These are phyloP conservation scores for Lepisosteus oculatus DNA, from an alignment of 2,113 vertebrate species.

Conservation along the genomic window DNA sequence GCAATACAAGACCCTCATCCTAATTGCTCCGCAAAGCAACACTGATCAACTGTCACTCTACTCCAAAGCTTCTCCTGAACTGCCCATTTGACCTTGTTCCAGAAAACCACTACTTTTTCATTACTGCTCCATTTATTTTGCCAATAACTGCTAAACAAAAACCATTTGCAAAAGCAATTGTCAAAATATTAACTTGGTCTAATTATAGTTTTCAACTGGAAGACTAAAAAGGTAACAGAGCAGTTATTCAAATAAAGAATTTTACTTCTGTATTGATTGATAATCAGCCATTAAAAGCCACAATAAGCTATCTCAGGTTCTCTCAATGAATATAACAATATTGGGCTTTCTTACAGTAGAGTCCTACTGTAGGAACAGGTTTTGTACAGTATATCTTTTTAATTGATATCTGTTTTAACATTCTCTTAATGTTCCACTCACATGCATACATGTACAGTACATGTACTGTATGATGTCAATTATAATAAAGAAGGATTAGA, in stretches of 20 bases:
- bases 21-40: constrained; percentile 49
- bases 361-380: constrained; percentile 14
- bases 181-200: constrained; percentile 47
- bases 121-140: constrained; percentile 41
- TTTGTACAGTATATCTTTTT: not conserved
- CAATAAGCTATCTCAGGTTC: constrained; percentile 16
- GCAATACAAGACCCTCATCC: constrained; percentile 40
- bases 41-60: constrained; percentile 47
- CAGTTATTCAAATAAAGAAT: constrained; percentile 37
- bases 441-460: too few relatives aligned
- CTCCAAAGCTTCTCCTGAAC: constrained; percentile 34
- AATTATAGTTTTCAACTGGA: constrained; percentile 37
- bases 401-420: too few relatives aligned
- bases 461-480: too few relatives aligned
- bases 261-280: constrained; percentile 32
- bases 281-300: constrained; percentile 45
- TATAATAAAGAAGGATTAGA: too few relatives aligned
- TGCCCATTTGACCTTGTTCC: constrained; percentile 49
- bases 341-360: constrained; percentile 4
- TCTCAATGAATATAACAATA: constrained; percentile 1
- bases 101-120: constrained; percentile 44
- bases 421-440: too few relatives aligned
- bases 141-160: constrained; percentile 48
- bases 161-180: constrained; percentile 41
- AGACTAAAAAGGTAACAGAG: constrained; percentile 38